Base-by-base conservation (phyloP, 2,797 vertebrate genomes). In the Eulemur mongoz region DNA sequence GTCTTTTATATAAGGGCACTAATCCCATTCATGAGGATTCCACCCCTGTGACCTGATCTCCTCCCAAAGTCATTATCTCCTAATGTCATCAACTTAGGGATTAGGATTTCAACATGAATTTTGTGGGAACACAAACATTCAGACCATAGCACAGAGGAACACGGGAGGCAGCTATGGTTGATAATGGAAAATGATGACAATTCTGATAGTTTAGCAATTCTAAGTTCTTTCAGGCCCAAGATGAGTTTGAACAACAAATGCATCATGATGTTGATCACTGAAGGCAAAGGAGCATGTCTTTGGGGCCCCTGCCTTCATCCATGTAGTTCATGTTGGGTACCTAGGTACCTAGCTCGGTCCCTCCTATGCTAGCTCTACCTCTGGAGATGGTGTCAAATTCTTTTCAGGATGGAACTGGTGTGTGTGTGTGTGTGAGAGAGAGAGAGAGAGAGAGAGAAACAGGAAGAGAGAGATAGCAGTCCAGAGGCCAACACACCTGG, bases 401-500 rank as follows among this genome's bases (percentile, higher is more conserved):
- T 97, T 96, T 94, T 78, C 75, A 84, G 69, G 89, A 35, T 65
- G 25, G 32, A 95, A 59, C 12, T 92, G 48, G n/a, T 45, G 27
- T 30, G 69, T 67, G 59, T 30, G 48, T 30, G 69, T 32, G 18
- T 80, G 72, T 67, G 32, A 84, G 76, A 43, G 70, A 80, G 79
- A 80, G 75, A 91, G 89, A 97, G 59, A 35, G 35, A 61, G 65
- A 35, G 12, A 40, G 5, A 14, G 45, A 88, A 69, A 63, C n/a
- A 88, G 80, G 90, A 82, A 45, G 72, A 81, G 72, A 81, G 76
- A 91, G 90, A 97, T 54, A 92, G 78, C 54, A 35, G 14, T 92
- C 78, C 91, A 91, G 95, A 96, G 97, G 95, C 95, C 94, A 97
- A 15, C 87, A 97, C 97, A 98, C 96, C 95, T 98, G 97, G 96